Evolutionary conservation across 2,113 vertebrate species (phyloP).

Genomic region (Phalacrocorax carbo): DNA sequence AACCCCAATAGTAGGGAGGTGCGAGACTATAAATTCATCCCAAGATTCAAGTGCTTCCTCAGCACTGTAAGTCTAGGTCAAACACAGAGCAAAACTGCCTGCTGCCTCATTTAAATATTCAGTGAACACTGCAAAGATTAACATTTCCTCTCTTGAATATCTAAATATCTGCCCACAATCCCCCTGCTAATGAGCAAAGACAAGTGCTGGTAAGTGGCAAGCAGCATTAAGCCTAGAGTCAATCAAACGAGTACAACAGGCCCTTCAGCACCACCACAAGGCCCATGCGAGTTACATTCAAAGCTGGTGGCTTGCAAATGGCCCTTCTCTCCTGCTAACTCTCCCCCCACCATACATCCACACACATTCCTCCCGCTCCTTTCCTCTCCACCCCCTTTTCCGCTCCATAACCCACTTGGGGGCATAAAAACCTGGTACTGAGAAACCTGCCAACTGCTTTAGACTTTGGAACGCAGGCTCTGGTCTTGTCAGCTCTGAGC

Average conservation of each 20-base stretch:
- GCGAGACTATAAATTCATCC: background rate
- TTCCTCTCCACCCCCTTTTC: constrained; percentile 51
- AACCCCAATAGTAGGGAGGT: background rate
- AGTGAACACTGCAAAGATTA: constrained; percentile 67
- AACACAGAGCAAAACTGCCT: background rate
- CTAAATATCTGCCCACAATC: constrained; percentile 72
- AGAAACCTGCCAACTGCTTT: constrained; percentile 73
- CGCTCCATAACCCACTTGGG: constrained; percentile 60
- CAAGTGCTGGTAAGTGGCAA: constrained; percentile 94
- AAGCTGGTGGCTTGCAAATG: constrained; percentile 84
- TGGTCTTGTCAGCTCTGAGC: constrained; percentile 42
- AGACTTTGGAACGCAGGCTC: constrained; percentile 51
- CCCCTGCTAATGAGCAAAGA: constrained; percentile 89
- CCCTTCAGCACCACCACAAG: constrained; percentile 82
- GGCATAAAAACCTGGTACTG: constrained; percentile 75
- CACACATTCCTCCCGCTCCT: constrained; percentile 34
- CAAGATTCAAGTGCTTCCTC: background rate
- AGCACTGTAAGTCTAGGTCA: constrained; percentile 5
- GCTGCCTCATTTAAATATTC: constrained; percentile 69
- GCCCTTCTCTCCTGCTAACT: constrained; percentile 64
- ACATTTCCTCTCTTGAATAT: constrained; percentile 71
- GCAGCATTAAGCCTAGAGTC: constrained; percentile 90
- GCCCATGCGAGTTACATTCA: constrained; percentile 79
- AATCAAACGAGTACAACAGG: constrained; percentile 85
- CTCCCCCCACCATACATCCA: constrained; percentile 21